Percentiles rank a stretch among this genome's conserved stretches.
phyloP scores from a whole-genome alignment of 2,797 vertebrate species.

The Dicrostonyx torquatus region DNA sequence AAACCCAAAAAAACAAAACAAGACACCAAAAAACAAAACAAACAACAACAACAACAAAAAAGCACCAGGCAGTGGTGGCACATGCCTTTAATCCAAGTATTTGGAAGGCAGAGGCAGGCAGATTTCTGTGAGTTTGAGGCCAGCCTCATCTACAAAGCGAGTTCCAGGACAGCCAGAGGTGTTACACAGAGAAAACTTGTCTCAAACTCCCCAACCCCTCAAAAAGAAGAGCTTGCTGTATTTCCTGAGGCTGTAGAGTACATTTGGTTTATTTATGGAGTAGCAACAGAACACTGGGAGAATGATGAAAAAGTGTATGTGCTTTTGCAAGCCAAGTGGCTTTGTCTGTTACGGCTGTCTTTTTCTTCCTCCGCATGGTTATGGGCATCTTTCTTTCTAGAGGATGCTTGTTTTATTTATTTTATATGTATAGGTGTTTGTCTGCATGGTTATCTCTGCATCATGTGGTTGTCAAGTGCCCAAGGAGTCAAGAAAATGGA shows the following conservation, averaged over 20 bases:
- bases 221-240: background rate
- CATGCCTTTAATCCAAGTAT: background rate
- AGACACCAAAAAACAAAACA: too few relatives aligned
- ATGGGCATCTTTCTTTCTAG: background rate
- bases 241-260: constrained; percentile 45
- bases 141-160: too few relatives aligned
- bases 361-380: background rate
- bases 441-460: background rate
- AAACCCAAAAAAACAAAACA: too few relatives aligned
- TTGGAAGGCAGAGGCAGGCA: background rate
- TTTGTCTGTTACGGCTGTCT: background rate
- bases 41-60: background rate
- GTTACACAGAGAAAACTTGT: background rate
- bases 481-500: background rate
- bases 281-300: background rate
- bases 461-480: background rate
- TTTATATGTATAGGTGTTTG: background rate
- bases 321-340: background rate
- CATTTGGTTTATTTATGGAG: background rate
- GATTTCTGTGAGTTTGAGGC: background rate
- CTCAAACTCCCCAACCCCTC: background rate
- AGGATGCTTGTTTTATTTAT: background rate
- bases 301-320: background rate
- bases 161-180: too few relatives aligned
- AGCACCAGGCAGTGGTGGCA: background rate